phyloP scores from a whole-genome alignment of 2,888 invertebrate species.

The Agonopterix alstromeriana region DNA sequence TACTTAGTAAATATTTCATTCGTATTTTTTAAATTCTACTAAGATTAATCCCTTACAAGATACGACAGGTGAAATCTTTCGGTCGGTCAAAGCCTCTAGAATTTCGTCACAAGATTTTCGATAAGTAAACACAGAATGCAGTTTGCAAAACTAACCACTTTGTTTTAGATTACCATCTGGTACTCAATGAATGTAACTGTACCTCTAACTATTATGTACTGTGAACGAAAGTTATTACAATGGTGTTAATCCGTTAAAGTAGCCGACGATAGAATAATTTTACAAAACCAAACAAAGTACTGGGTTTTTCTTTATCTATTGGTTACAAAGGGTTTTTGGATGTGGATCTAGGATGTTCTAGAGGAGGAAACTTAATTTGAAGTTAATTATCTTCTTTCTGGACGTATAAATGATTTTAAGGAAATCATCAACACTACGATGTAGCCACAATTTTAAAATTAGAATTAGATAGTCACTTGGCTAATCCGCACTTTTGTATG shows the following conservation, averaged over 20 bases:
- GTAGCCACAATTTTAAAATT: too few species aligned
- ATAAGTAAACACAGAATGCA: slow-evolving; percentile 21
- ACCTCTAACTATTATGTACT: slow-evolving; percentile 50
- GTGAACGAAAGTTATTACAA: slow-evolving; percentile 37
- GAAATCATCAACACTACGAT: too few species aligned
- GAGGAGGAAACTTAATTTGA: background rate
- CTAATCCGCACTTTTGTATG: too few species aligned
- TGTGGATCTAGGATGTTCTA: slow-evolving; percentile 10
- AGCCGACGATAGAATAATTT: slow-evolving; percentile 59
- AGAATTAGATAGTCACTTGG: too few species aligned
- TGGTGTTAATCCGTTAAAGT: slow-evolving; percentile 67
- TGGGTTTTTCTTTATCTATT: slow-evolving; percentile 41
- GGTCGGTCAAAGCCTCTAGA: background rate
- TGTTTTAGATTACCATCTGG: slow-evolving; percentile 72
- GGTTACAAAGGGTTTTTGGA: slow-evolving; percentile 40
- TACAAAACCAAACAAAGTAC: slow-evolving; percentile 58
- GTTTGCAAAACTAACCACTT: slow-evolving; percentile 54
- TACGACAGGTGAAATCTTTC: too few species aligned
- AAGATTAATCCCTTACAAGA: too few species aligned
- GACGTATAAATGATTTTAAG: too few species aligned
- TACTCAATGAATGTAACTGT: slow-evolving; percentile 67
- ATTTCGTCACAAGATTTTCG: slow-evolving; percentile 4
- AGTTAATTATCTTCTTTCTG: background rate
- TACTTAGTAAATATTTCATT: too few species aligned
- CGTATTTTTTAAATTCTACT: too few species aligned